Evolutionary conservation across 2,113 vertebrate species (phyloP).

Genomic region (Callaeas wilsoni): DNA sequence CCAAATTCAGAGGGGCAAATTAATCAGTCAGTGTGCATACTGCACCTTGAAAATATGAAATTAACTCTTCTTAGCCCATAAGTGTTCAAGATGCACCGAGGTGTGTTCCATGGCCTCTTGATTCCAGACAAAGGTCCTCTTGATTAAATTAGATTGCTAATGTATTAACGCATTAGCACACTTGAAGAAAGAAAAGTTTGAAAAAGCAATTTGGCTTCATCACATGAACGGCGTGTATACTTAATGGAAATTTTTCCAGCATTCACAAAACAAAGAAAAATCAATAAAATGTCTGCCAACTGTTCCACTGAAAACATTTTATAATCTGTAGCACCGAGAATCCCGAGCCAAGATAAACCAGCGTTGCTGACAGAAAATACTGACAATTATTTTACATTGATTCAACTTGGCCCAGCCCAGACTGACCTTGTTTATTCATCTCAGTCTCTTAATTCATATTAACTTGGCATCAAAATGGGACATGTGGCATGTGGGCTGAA

Average conservation of each 20-base stretch:
- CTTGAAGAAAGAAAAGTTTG: slow-evolving; percentile 32
- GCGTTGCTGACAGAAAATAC: slow-evolving; percentile 71
- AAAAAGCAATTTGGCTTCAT: slow-evolving; percentile 24
- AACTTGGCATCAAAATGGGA: slow-evolving; percentile 68
- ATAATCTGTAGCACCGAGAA: slow-evolving; percentile 58
- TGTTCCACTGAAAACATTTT: slow-evolving; percentile 65
- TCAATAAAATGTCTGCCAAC: slow-evolving; percentile 70
- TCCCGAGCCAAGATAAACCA: slow-evolving; percentile 71
- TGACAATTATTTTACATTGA: slow-evolving; percentile 73
- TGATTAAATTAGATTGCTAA: slow-evolving; percentile 23
- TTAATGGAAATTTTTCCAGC: slow-evolving; percentile 65
- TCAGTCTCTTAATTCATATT: slow-evolving; percentile 71
- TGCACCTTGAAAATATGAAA: background rate
- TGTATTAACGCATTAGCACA: background rate
- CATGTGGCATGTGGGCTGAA: slow-evolving; percentile 70
- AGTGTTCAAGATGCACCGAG: background rate
- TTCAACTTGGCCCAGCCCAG: slow-evolving; percentile 70
- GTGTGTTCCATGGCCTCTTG: background rate
- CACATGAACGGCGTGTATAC: slow-evolving; percentile 36
- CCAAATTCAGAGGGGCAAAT: background rate
- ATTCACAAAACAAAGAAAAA: slow-evolving; percentile 71
- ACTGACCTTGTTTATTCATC: slow-evolving; percentile 78
- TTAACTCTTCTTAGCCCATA: background rate
- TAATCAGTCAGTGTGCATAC: background rate
- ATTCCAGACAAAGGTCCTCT: slow-evolving; percentile 25